These are phyloP conservation scores for Cantharis nigra DNA, from an alignment of 2,888 invertebrate genomes.

Conservation along the genomic window DNA sequence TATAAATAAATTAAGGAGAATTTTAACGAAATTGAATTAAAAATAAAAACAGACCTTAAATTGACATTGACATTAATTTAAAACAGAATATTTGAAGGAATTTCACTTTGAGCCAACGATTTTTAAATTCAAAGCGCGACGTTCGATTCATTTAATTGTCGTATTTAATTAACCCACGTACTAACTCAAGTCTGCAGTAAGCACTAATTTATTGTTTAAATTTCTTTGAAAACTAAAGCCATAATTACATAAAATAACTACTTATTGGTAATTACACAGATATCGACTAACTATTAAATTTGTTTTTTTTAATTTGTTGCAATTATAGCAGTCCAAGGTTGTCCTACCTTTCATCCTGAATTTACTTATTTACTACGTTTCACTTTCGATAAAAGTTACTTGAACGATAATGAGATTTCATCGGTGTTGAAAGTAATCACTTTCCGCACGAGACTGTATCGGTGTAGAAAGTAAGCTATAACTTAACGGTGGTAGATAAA, in stretches of 20 bases:
- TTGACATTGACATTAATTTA: neutral
- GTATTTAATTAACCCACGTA: neutral
- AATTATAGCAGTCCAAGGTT: neutral
- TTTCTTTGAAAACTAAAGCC: neutral
- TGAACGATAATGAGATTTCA: no score
- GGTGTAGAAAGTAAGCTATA: no score
- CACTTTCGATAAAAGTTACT: neutral
- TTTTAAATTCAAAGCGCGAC: neutral
- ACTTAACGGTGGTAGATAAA: no score
- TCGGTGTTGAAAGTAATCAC: no score
- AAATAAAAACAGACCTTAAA: neutral
- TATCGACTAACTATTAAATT: neutral
- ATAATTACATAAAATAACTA: neutral
- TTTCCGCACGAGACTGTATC: no score
- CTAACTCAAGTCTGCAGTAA: neutral
- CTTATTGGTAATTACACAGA: neutral
- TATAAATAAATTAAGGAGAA: neutral
- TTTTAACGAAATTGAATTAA: neutral
- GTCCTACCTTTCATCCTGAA: neutral
- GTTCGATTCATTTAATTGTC: neutral
- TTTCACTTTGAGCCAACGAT: conserved; percentile 1
- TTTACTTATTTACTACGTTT: neutral
- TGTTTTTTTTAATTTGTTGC: no score
- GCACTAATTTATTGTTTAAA: neutral
- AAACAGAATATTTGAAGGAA: neutral